These are phyloP conservation scores for Catostylus mosaicus DNA, from an alignment of 30 jellyfish, hydroid and myxozoan genomes.

Conservation along the genomic window DNA sequence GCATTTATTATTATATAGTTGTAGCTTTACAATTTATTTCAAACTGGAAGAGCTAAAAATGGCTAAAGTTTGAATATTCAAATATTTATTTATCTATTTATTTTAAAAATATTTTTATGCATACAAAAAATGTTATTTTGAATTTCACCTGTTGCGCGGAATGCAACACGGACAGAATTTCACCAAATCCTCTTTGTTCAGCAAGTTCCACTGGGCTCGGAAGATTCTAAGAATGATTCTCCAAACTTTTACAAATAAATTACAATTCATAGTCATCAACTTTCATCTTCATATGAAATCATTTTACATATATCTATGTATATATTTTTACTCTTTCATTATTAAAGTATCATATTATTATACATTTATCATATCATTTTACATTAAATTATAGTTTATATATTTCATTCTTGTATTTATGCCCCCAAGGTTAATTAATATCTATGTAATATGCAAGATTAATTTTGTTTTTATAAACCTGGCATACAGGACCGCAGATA, in stretches of 20 bases:
- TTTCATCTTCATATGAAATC: background rate
- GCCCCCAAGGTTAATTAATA: too few relatives aligned
- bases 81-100: too few relatives aligned
- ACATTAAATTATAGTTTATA: background rate
- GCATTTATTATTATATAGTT: too few relatives aligned
- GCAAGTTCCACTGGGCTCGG: constrained; percentile 72
- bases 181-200: constrained; percentile 43
- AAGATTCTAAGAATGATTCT: constrained; percentile 22
- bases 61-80: background rate
- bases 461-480: too few relatives aligned
- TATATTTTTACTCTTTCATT: too few relatives aligned
- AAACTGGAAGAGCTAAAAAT: background rate
- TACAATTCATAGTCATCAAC: background rate
- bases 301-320: background rate
- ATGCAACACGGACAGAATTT: constrained; percentile 38
- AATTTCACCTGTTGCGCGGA: constrained; percentile 54
- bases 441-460: too few relatives aligned
- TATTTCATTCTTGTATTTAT: background rate
- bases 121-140: too few relatives aligned
- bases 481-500: too few relatives aligned
- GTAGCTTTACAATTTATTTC: background rate
- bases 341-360: too few relatives aligned
- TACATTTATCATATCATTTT: too few relatives aligned
- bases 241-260: background rate
- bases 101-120: too few relatives aligned